Evolutionary conservation across 2,888 invertebrate genomes (phyloP).

Genomic region (Acronicta psi): DNA sequence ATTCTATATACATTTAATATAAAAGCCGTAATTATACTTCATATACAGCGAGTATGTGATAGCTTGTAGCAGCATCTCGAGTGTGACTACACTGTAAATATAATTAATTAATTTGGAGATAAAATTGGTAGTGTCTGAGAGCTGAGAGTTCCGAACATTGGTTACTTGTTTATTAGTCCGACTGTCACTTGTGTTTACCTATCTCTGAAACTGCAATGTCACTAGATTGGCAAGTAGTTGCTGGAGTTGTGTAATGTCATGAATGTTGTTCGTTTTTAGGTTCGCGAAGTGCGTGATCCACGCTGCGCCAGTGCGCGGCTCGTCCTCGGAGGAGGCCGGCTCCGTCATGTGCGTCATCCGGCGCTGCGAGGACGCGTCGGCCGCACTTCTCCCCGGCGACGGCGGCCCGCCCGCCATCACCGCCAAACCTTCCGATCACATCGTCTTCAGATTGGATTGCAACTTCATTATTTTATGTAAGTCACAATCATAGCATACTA

Average conservation of each 20-base stretch:
- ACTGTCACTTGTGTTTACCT: too few relatives aligned
- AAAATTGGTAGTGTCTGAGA: too few relatives aligned
- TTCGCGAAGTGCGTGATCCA: constrained; percentile 91
- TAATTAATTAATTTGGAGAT: too few relatives aligned
- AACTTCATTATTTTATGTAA: constrained; percentile 94
- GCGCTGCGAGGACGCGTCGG: constrained; percentile 90
- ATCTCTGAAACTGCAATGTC: constrained; percentile 1
- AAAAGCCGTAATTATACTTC: background rate
- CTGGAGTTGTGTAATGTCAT: constrained; percentile 6
- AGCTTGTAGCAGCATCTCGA: too few relatives aligned
- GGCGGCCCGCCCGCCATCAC: constrained; percentile 87
- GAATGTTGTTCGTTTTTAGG: constrained; percentile 85
- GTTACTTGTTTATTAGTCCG: background rate
- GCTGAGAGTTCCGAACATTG: background rate
- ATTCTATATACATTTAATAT: background rate
- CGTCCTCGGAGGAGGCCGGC: constrained; percentile 88
- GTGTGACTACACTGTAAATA: too few relatives aligned
- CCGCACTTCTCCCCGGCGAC: constrained; percentile 84
- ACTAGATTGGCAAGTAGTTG: background rate
- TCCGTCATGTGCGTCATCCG: constrained; percentile 90
- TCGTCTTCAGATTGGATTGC: constrained; percentile 96
- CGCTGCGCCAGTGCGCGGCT: constrained; percentile 90
- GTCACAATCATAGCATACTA: constrained; percentile 46
- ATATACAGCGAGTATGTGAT: background rate
- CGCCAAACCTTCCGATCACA: constrained; percentile 94